Evolutionary conservation across 2,113 vertebrate species (phyloP).

Genomic region (Noturus placidus): DNA sequence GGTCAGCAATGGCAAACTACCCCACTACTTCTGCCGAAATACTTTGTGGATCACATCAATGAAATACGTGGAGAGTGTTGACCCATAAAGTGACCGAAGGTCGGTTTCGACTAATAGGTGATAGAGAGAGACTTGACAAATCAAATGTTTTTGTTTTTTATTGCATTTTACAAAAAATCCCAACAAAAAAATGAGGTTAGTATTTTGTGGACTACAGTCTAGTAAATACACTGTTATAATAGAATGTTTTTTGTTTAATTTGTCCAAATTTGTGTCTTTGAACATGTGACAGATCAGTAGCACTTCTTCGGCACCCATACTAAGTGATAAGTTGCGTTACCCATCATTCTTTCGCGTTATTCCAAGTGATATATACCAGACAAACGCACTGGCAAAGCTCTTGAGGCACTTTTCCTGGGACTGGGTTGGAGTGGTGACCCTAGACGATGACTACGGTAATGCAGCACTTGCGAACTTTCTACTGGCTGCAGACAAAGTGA

Average conservation of each 20-base stretch:
- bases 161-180: no score
- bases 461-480: slow-evolving; percentile 62
- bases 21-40: no score
- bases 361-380: slow-evolving; percentile 69
- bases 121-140: no score
- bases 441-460: slow-evolving; percentile 68
- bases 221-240: neutral
- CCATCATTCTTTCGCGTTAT: slow-evolving; percentile 67
- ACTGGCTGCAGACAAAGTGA: slow-evolving; percentile 28
- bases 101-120: no score
- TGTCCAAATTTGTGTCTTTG: neutral
- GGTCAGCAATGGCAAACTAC: no score
- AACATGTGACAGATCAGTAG: slow-evolving; percentile 62
- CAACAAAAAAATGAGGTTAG: no score
- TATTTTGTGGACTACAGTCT: neutral
- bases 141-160: no score
- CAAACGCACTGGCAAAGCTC: slow-evolving; percentile 61
- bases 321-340: slow-evolving; percentile 66
- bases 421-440: slow-evolving; percentile 68
- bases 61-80: no score
- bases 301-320: slow-evolving; percentile 59
- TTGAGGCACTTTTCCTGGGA: slow-evolving; percentile 63
- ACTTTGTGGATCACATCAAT: no score
- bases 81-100: no score
- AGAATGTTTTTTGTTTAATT: neutral